phyloP scores from a whole-genome alignment of 2,888 invertebrate species.

The Andrena fulva region DNA sequence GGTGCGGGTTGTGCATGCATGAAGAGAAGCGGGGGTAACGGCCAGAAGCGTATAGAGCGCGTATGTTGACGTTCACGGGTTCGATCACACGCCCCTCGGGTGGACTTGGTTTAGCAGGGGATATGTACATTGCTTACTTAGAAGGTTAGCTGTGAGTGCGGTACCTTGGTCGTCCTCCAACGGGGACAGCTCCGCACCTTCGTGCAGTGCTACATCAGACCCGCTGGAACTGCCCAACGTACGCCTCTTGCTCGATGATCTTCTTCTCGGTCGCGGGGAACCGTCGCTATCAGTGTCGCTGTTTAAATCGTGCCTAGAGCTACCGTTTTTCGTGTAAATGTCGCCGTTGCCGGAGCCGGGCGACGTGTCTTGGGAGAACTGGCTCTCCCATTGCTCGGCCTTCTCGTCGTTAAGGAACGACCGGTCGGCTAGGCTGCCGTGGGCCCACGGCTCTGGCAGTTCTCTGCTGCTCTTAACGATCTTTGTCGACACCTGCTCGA shows the following conservation, averaged over 20 bases:
- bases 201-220: slow-evolving; percentile 88
- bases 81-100: slow-evolving; percentile 38
- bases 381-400: slow-evolving; percentile 79
- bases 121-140: slow-evolving; percentile 85
- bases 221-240: slow-evolving; percentile 88
- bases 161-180: slow-evolving; percentile 88
- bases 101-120: slow-evolving; percentile 68
- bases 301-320: slow-evolving; percentile 79
- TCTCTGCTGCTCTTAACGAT: slow-evolving; percentile 42
- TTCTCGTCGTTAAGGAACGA: slow-evolving; percentile 46
- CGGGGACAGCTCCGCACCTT: slow-evolving; percentile 87
- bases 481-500: slow-evolving; percentile 37
- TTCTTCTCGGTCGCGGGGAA: slow-evolving; percentile 80
- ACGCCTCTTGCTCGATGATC: slow-evolving; percentile 83
- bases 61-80: slow-evolving; percentile 20
- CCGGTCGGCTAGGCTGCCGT: slow-evolving; percentile 20
- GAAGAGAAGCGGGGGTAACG: neutral
- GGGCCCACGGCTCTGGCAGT: slow-evolving; percentile 58
- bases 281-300: slow-evolving; percentile 83
- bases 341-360: slow-evolving; percentile 82
- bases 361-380: slow-evolving; percentile 80
- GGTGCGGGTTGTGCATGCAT: slow-evolving; percentile 26
- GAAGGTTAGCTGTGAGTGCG: slow-evolving; percentile 84
- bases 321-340: slow-evolving; percentile 77
- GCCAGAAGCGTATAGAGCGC: slow-evolving; percentile 38